Conservation (phyloP, 2,113 vertebrate genomes). For the Tamias sibiricus region DNA sequence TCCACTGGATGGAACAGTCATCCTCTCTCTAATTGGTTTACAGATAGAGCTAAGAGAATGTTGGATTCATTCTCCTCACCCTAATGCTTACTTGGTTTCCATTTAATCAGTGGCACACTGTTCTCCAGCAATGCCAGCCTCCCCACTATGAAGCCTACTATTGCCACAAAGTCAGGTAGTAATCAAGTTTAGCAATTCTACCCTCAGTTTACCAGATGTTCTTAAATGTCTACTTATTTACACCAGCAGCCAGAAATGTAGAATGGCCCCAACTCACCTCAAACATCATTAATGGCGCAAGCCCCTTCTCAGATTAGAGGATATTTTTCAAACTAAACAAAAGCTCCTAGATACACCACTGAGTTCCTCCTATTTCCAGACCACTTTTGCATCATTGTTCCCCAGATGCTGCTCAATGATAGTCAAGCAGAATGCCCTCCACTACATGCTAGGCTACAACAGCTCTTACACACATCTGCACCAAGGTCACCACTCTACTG, state of each 20-base stretch:
- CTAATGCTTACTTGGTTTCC: not conserved
- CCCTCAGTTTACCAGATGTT: constrained; percentile 7
- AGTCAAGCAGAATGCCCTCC: not conserved
- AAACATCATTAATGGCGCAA: not conserved
- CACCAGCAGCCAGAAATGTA: not conserved
- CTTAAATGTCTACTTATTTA: constrained; percentile 57
- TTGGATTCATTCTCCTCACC: not conserved
- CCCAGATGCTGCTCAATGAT: not conserved
- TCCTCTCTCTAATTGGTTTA: not conserved
- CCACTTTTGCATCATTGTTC: not conserved
- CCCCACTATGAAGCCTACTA: not conserved
- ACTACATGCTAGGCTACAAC: not conserved
- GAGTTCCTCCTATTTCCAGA: not conserved
- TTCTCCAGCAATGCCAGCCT: not conserved
- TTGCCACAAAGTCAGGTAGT: not conserved
- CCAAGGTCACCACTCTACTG: not conserved
- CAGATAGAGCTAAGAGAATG: not conserved
- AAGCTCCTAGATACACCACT: not conserved
- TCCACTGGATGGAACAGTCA: not conserved
- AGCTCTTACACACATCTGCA: not conserved
- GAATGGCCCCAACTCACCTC: not conserved
- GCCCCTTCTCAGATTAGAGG: not conserved
- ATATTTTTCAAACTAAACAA: not conserved
- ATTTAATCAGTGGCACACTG: not conserved
- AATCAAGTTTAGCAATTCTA: not conserved